Base-by-base conservation (phyloP, 2,113 vertebrate species). In the Rissa tridactyla region DNA sequence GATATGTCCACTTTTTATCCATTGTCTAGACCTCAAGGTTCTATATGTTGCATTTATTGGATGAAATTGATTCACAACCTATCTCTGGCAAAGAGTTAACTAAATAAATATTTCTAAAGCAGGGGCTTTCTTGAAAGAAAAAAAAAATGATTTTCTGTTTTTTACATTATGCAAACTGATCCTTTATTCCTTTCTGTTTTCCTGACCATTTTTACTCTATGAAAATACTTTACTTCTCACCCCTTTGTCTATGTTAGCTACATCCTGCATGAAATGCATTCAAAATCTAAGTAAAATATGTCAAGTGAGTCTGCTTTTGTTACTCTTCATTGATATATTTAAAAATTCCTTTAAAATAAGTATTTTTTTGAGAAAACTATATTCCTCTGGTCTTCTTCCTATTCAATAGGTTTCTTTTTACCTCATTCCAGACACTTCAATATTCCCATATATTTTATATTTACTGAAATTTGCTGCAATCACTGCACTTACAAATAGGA, bases 91-190 rank as follows among this genome's bases (percentile, higher is more conserved):
- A 83, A 71, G 13, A 57, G 21, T 44, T 47, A 49, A 36, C 13
- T 29, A 80, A 86, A 78, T 12, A 71, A 88, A n/a, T 62, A 47
- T 62, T 32, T 76, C 15, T 54, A 66, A 64, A 82, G 21, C 15
- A 62, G 4, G 23, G 23, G 0, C 38, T 92, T 87, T 79, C 10
- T 44, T 26, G 10, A 66, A 75, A 78, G 11, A 66, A 15, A 62
- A 34, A 55, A 66, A 44, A 30, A 1, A 5, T 40, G 1, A 2
- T 40, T 55, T 2, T 20, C 14, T 82, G 3, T 4, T 13, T 55
- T 90, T 55, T 51, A n/a, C 3, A 5, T 54, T 57, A 46, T 23
- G 2, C 8, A 71, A 82, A 55, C 10, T 19, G 7, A 55, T 73
- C 27, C 6, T 40, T 55, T 47, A 13, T 32, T 65, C 21, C 2